Evolutionary conservation across 2,113 vertebrate species (phyloP), one percentile per base, ranked within the genome.

Genomic region (Corydoras sp.): DNA sequence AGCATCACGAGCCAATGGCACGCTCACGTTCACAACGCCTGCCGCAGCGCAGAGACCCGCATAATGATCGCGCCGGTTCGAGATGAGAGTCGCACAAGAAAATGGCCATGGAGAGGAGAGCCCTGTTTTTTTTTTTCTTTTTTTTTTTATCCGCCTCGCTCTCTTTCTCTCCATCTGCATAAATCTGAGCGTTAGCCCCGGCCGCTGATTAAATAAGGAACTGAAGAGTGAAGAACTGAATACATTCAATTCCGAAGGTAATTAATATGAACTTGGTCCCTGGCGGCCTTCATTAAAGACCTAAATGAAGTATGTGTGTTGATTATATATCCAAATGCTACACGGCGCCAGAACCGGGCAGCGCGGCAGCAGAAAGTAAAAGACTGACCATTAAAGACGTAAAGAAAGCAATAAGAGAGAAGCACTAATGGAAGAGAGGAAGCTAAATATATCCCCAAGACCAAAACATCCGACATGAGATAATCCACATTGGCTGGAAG

Each of bases 191-290:
- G 35, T 59, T 13, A 30, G 43, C 56, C 35, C 24, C 13, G 58
- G 30, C 3, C 56, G 13, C 15, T 63, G 70, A 76, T 76, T 80
- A 73, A 75, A 77, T 70, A 53, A 70, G 50, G 24, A 67, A 32
- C 10, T 55, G 5, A 35, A 68, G 31, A 61, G 14, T 24, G 15
- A 61, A 62, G 18, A 66, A 56, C 58, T 61, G 73, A 65, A 75
- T 76, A 68, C 32, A n/a, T 58, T 72, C 51, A 63, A 58, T 70
- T 72, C 49, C 74, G 63, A 74, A 75, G 13, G 49, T 72, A 77
- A 76, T 66, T 66, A 75, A 68, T 65, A 65, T 69, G 50, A 71
- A 65, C 67, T 54, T 60, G 6, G 9, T 63, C 32, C 51, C 56
- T 50, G 51, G 24, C 12, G 18, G 59, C 55, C 58, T 58, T 77